A percentile compares a stretch with the other conserved stretches of the same genome.
Evolutionary conservation across 2,113 vertebrate genomes (phyloP).

Genomic region (Symphodus melops): DNA sequence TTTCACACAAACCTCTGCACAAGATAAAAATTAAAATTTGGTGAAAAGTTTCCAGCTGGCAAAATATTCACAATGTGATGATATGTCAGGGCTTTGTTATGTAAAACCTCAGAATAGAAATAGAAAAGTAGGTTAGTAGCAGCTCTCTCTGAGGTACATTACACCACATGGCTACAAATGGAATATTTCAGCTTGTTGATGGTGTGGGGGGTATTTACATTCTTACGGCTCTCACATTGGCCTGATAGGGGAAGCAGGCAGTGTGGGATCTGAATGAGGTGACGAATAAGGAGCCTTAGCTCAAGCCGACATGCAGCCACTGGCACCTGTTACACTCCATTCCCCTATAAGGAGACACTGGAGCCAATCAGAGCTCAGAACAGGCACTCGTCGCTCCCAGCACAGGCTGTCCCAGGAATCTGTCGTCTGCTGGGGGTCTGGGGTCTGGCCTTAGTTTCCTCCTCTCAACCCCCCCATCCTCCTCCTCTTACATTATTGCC

Average conservation of each 20-base stretch:
- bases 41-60: not conserved
- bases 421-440: constrained; percentile 69
- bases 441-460: constrained; percentile 15
- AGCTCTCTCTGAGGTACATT: constrained; percentile 29
- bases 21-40: not conserved
- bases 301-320: constrained; percentile 36
- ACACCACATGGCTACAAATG: constrained; percentile 58
- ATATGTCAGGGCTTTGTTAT: not conserved
- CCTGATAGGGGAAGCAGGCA: constrained; percentile 55
- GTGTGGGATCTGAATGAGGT: constrained; percentile 32
- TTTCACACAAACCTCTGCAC: no score
- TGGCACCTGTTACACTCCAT: constrained; percentile 80
- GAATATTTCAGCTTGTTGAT: constrained; percentile 49
- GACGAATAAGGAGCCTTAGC: constrained; percentile 79
- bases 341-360: constrained; percentile 86
- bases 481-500: constrained; percentile 44
- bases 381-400: constrained; percentile 17
- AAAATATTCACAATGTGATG: not conserved
- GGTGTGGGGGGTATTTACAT: constrained; percentile 61
- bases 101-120: constrained; percentile 52
- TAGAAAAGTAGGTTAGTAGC: constrained; percentile 44
- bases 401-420: constrained; percentile 63
- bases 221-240: constrained; percentile 31
- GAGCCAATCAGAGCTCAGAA: constrained; percentile 81
- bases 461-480: not conserved